Evolutionary conservation across 2,113 vertebrate genomes (phyloP).

Genomic region (Picathartes gymnocephalus): DNA sequence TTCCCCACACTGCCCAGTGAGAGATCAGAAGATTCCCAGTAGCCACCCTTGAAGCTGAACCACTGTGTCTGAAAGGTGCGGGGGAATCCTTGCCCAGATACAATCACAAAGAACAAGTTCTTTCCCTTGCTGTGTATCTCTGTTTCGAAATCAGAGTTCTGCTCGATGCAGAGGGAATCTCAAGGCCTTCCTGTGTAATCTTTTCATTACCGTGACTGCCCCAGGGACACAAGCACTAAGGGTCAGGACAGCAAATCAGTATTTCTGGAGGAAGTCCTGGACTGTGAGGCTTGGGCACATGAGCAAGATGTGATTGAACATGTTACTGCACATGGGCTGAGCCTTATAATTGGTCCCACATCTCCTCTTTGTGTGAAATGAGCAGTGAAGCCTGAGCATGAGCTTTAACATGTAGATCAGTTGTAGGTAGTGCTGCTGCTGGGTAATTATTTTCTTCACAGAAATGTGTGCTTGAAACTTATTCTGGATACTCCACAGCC

Average conservation of each 20-base stretch:
- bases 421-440: neutral
- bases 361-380: neutral
- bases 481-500: neutral
- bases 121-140: neutral
- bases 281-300: neutral
- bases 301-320: neutral
- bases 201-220: neutral
- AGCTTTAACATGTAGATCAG: neutral
- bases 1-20: neutral
- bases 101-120: neutral
- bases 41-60: neutral
- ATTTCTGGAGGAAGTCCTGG: neutral
- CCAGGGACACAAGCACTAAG: neutral
- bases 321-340: neutral
- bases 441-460: neutral
- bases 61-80: neutral
- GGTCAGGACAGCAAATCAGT: neutral
- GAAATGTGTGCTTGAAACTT: neutral
- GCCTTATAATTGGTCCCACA: neutral
- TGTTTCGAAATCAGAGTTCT: neutral
- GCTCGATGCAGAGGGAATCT: neutral
- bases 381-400: neutral
- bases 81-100: neutral
- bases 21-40: neutral
- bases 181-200: neutral